phyloP scores from a whole-genome alignment of 30 jellyfish, hydroid and myxozoan species.

The Mastigias papua region DNA sequence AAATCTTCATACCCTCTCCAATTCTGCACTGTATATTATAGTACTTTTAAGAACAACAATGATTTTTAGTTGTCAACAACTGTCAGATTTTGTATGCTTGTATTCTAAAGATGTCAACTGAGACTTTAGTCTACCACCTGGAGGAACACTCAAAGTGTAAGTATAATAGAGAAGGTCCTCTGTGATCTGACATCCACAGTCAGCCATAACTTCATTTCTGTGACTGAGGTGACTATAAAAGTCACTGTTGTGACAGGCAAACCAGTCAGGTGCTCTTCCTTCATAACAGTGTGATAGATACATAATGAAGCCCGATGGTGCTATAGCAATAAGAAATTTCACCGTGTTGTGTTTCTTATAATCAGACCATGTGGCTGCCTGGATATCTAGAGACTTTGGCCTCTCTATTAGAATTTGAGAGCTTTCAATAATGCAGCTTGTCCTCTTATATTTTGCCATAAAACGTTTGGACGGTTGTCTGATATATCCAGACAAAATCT shows the following conservation, averaged over 20 bases:
- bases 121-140: slow-evolving; percentile 58
- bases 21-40: too few species aligned
- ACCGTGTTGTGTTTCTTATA: slow-evolving; percentile 74
- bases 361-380: too few species aligned
- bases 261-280: slow-evolving; percentile 62
- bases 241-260: neutral
- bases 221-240: slow-evolving; percentile 23
- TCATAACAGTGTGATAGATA: slow-evolving; percentile 71
- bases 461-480: too few species aligned
- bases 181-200: slow-evolving; percentile 44
- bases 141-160: slow-evolving; percentile 53
- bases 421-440: too few species aligned
- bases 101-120: slow-evolving; percentile 56
- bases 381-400: too few species aligned
- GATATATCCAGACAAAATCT: too few species aligned
- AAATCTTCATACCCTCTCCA: too few species aligned
- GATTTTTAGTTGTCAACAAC: too few species aligned
- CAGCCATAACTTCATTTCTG: slow-evolving; percentile 69
- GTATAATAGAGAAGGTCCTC: slow-evolving; percentile 60
- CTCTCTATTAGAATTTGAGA: too few species aligned
- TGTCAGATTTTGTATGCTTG: slow-evolving; percentile 39
- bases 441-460: too few species aligned
- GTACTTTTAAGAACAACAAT: too few species aligned
- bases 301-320: slow-evolving; percentile 58
- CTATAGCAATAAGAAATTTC: slow-evolving; percentile 10